phyloP scores from a whole-genome alignment of 2,888 invertebrate species.

The Sphaerophoria rueppellii region DNA sequence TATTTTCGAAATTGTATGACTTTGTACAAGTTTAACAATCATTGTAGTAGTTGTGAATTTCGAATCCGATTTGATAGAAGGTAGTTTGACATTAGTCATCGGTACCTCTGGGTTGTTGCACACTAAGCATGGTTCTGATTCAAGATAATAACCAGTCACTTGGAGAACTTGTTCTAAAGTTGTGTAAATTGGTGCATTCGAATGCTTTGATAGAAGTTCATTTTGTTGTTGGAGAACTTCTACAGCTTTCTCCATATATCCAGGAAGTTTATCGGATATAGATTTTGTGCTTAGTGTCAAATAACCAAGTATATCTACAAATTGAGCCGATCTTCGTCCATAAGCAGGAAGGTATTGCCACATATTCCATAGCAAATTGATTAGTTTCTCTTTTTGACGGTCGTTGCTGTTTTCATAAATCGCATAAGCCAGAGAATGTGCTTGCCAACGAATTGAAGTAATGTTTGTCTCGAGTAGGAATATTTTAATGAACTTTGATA shows the following conservation, averaged over 20 bases:
- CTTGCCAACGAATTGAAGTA: constrained; percentile 96
- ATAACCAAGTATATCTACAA: constrained; percentile 97
- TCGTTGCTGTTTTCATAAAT: constrained; percentile 92
- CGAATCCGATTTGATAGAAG: constrained; percentile 96
- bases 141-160: constrained; percentile 97
- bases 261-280: constrained; percentile 86
- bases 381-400: constrained; percentile 89
- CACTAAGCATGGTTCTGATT: constrained; percentile 98
- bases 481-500: constrained; percentile 90
- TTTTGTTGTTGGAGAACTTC: constrained; percentile 94
- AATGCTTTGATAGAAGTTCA: constrained; percentile 93
- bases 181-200: constrained; percentile 96
- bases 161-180: constrained; percentile 96
- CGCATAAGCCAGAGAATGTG: constrained; percentile 92
- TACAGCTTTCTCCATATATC: constrained; percentile 93
- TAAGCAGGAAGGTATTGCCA: constrained; percentile 95
- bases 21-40: constrained; percentile 97
- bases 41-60: constrained; percentile 99
- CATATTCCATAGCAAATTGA: constrained; percentile 93
- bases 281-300: constrained; percentile 93
- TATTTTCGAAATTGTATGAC: constrained; percentile 97
- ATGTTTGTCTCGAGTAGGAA: constrained; percentile 97
- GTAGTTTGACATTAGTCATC: constrained; percentile 94
- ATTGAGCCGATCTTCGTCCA: constrained; percentile 97
- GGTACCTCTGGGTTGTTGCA: constrained; percentile 99